Percentiles rank a stretch among this genome's conserved stretches.
phyloP scores from a whole-genome alignment of 2,888 invertebrate genomes.

The Agrotis segetum region DNA sequence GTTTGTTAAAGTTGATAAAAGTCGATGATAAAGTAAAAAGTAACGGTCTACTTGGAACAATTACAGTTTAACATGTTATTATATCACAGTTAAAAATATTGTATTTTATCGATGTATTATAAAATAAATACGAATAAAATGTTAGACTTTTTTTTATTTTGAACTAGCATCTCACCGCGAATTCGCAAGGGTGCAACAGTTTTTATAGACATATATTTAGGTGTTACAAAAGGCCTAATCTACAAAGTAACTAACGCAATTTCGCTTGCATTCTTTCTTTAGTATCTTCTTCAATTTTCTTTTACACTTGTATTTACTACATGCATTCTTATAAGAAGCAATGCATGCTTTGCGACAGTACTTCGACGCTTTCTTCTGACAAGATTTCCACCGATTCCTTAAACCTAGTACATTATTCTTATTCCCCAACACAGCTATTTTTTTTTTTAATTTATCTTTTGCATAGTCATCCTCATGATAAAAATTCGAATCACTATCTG shows the following conservation, averaged over 20 bases:
- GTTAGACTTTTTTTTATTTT: conserved; percentile 56
- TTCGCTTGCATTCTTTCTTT: conserved; percentile 70
- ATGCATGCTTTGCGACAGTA: conserved; percentile 28
- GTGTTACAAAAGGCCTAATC: not conserved
- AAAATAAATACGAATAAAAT: conserved; percentile 74
- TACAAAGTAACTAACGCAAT: conserved; percentile 59
- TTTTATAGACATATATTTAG: too few species aligned
- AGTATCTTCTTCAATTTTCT: conserved; percentile 31
- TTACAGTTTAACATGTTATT: conserved; percentile 75
- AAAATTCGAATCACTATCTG: conserved; percentile 36
- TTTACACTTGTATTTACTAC: conserved; percentile 7
- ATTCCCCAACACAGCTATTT: not conserved
- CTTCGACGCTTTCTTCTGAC: conserved; percentile 30
- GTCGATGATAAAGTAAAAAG: conserved; percentile 42
- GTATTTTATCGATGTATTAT: conserved; percentile 87
- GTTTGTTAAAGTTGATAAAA: conserved; percentile 63
- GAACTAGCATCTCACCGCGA: not conserved
- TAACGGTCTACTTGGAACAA: conserved; percentile 60
- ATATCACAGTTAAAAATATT: conserved; percentile 85
- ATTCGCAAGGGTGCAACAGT: not conserved
- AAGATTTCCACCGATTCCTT: conserved; percentile 39
- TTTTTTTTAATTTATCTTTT: conserved; percentile 1
- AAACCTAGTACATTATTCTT: conserved; percentile 2
- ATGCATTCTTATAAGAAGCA: conserved; percentile 29
- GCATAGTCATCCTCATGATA: conserved; percentile 42